Evolutionary conservation across 2,888 invertebrate species (phyloP), one percentile per base, ranked within the genome.

Genomic region (Sceliomorpha sp.): DNA sequence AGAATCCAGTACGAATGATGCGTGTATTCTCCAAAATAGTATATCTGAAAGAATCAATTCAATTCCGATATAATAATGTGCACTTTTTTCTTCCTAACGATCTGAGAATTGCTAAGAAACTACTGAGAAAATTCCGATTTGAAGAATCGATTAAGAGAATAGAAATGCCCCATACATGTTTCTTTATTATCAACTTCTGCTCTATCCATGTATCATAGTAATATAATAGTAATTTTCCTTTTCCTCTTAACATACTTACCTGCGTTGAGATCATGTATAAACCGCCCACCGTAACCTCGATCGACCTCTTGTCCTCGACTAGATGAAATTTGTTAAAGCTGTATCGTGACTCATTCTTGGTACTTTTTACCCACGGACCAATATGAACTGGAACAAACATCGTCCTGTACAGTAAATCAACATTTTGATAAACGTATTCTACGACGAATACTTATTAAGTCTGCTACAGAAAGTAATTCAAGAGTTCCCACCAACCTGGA

Each of bases 231-330:
- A n/a, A n/a, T n/a, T n/a, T n/a, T n/a, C n/a, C n/a, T n/a, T n/a
- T n/a, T n/a, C n/a, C n/a, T n/a, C n/a, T n/a, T n/a, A n/a, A n/a
- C 20, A 15, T 60, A 15, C 51, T 60, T 73, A 87, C 88, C 80
- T 88, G 88, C 15, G 82, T 78, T 39, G 86, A 85, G 58, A 88
- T 82, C 79, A 83, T 82, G 69, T 86, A 88, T 34, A 88, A 74
- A 48, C 87, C 88, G 42, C 75, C 81, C 2, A 76, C 71, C 36
- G 80, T 81, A 40, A 87, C 78, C 83, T 87, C 85, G 24, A 88
- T 86, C 1, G 87, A 79, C 44, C 76, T 85, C 53, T 79, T 82
- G 53, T 86, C 78, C 51, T 86, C 85, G 47, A 83, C 84, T 72
- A 86, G 75, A 74, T 86, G 84, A 72, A 86, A 86, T 55, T 82